Base-by-base conservation (phyloP, 2,888 invertebrate species). In the Ametastegia equiseti region DNA sequence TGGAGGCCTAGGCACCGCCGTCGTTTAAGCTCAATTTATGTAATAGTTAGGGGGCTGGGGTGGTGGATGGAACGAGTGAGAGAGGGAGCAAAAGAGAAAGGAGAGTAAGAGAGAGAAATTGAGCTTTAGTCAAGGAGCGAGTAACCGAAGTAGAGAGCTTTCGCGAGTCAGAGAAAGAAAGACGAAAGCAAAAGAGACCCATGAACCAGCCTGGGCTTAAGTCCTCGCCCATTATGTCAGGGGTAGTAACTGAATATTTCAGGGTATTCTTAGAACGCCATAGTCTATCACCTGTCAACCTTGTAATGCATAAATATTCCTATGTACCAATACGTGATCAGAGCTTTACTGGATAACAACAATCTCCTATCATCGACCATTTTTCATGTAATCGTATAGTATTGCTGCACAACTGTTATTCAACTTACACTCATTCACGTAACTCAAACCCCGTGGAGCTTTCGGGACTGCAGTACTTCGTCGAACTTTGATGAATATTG, bases 11-110 rank as follows among this genome's bases (percentile, higher is more conserved):
- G n/a, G 83, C 57, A 83, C 71, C 80, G 67, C 67, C 78, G 83
- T 84, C 84, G 83, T 84, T 87, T 87, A 85, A 86, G 86, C 82
- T 83, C 85, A 86, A 87, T 86, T 86, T 87, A 86, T 86, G 86
- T 85, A 85, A 87, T 84, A 86, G 86, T 82, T 83, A 23, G 19
- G 71, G 57, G 77, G 36, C 45, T 36, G n/a, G 15, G 23, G 19
- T 13, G 54, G 73, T 27, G 77, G 36, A 15, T 11, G 6, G 33
- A 75, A 67, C 6, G 15, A 23, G 81, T 73, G 67, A 81, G 73
- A 78, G 81, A 78, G 75, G 27, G 45, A 81, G 80, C 71, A 42
- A 65, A 81, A 79, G 83, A 69, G 45, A 42, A 6, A 71, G 27
- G 36, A 30, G 2, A 23, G n/a, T 27, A 11, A 50, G 69, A 69